Base-by-base conservation (phyloP, 2,113 vertebrate species). In the Platysteira castanea region DNA sequence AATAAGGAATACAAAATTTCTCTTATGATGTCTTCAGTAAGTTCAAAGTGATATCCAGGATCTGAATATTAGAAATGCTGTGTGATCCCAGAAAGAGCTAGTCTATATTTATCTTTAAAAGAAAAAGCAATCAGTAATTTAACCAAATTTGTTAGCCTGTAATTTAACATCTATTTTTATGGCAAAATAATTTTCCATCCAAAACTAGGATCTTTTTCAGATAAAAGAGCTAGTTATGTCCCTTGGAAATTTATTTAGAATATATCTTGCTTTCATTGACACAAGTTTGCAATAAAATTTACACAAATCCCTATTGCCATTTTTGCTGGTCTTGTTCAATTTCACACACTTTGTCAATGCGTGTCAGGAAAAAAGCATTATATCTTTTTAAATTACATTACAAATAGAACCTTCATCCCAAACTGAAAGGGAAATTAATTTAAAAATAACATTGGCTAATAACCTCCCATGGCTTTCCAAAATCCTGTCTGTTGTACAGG, bases 391-490 rank as follows among this genome's bases (percentile, higher is more conserved):
- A 98, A 71, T 84, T 61, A 91, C 17, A 83, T 93, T 96, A 94
- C 35, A 92, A 77, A 69, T 10, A 78, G 47, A 57, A 81, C n/a
- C 2, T 5, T 74, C 53, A 76, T 77, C 46, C 47, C 73, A 91
- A 97, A 96, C 53, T 87, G 73, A 97, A 96, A 96, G 33, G 44
- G 84, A 95, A 97, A 96, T 93, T 95, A 93, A 96, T 95, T 97
- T 96, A 49, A 60, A 90, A 95, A 93, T 82, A 95, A 79, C 70
- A 81, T 42, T 87, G 83, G 68, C 18, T 91, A 96, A 96, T 87
- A 90, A 78, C 27, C 22, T 93, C 59, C 75, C 70, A 54, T 85
- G 93, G 61, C 60, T 97, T 96, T 95, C 78, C 57, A 83, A 97
- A 94, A 87, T 93, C 74, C 53, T 93, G 94, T 69, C 59, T 81